A percentile compares a stretch with the other conserved stretches of the same genome.
Evolutionary conservation across 1,140 invertebrate genomes (phyloP).

Genomic region (Sinonovacula constricta): DNA sequence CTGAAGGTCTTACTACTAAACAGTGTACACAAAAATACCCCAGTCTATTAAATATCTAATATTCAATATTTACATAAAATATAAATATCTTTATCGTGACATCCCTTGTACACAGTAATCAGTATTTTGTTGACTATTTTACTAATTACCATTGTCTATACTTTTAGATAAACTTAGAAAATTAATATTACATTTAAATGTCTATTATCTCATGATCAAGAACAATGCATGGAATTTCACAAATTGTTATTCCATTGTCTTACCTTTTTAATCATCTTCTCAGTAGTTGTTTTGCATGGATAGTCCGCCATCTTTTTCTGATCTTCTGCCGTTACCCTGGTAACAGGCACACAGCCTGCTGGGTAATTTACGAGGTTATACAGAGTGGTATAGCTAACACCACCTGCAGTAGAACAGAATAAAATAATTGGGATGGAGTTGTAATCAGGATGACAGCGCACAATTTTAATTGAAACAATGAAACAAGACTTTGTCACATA

Average conservation of each 20-base stretch:
- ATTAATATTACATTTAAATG: not conserved
- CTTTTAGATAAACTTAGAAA: not conserved
- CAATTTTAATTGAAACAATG: too few species aligned
- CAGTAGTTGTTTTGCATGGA: conserved; percentile 47
- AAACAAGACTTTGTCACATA: too few species aligned
- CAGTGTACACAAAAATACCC: too few species aligned
- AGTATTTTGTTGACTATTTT: not conserved
- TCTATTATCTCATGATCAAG: not conserved
- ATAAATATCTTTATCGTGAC: too few species aligned
- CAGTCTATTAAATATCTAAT: too few species aligned
- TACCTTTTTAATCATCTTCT: conserved; percentile 61
- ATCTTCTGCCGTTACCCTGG: conserved; percentile 70
- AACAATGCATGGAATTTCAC: not conserved
- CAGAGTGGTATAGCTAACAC: conserved; percentile 61
- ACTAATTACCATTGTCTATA: not conserved
- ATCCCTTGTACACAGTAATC: not conserved
- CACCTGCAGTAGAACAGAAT: conserved; percentile 64
- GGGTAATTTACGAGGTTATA: conserved; percentile 75
- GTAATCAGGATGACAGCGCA: too few species aligned
- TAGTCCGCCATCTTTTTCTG: conserved; percentile 56
- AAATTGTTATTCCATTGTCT: not conserved
- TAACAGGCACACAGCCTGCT: conserved; percentile 72
- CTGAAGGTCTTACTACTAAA: too few species aligned
- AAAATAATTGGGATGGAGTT: too few species aligned
- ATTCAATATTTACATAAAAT: too few species aligned